phyloP scores from a whole-genome alignment of 2,113 vertebrate genomes.

The Eurystomus gularis region DNA sequence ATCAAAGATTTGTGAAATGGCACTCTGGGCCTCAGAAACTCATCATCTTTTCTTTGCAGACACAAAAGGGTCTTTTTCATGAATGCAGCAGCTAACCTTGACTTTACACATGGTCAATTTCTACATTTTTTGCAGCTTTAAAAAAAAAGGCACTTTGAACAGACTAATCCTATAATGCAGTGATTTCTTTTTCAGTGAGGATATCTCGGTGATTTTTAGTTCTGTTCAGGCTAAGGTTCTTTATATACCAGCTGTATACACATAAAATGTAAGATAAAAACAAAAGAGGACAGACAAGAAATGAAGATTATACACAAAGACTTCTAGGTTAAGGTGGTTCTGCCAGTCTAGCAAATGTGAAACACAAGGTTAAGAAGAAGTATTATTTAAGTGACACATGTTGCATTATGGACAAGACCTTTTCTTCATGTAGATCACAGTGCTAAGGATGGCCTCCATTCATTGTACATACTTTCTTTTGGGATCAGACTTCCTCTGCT shows the following conservation, averaged over 20 bases:
- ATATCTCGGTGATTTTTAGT: slow-evolving; percentile 40
- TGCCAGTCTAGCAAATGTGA: background rate
- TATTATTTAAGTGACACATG: background rate
- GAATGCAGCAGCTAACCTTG: slow-evolving; percentile 10
- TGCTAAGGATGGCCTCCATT: background rate
- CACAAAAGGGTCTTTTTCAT: background rate
- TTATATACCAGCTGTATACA: slow-evolving; percentile 25
- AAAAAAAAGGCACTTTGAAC: background rate
- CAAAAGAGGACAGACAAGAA: background rate
- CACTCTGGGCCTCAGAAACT: background rate
- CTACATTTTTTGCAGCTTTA: slow-evolving; percentile 5
- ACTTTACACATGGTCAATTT: background rate
- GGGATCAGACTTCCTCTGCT: background rate
- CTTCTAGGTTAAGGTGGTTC: background rate
- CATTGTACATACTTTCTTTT: background rate
- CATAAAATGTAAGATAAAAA: slow-evolving; percentile 34
- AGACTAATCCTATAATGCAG: slow-evolving; percentile 37
- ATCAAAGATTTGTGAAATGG: slow-evolving; percentile 39
- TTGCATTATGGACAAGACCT: background rate
- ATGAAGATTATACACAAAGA: background rate
- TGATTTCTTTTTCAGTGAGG: slow-evolving; percentile 26
- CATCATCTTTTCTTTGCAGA: slow-evolving; percentile 8
- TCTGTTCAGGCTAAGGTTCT: slow-evolving; percentile 14
- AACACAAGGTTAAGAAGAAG: background rate
- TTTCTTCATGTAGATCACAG: background rate